A percentile compares a stretch with the other conserved stretches of the same genome.
phyloP scores from a whole-genome alignment of 2,797 vertebrate species.

The Erethizon dorsatum region DNA sequence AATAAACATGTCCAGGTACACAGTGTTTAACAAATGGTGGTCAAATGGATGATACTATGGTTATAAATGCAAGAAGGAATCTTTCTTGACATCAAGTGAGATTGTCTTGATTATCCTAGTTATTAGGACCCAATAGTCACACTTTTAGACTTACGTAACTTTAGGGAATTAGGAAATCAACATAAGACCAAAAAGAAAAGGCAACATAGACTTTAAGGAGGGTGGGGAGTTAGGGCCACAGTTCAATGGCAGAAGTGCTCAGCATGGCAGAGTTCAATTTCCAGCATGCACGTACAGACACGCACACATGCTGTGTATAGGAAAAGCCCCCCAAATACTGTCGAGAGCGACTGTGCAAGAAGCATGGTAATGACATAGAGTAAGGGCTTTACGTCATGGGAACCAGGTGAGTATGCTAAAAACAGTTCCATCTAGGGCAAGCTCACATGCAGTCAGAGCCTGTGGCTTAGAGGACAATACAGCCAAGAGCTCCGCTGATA shows the following conservation, averaged over 20 bases:
- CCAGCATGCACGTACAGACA: background rate
- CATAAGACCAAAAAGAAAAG: background rate
- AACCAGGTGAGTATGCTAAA: background rate
- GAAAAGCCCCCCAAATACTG: slow-evolving; percentile 26
- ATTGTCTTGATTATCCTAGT: slow-evolving; percentile 46
- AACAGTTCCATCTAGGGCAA: background rate
- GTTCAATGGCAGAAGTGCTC: background rate
- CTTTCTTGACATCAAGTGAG: slow-evolving; percentile 25
- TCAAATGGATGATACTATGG: background rate
- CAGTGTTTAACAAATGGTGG: slow-evolving; percentile 11
- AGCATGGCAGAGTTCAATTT: background rate
- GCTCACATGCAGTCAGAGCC: background rate
- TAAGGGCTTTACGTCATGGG: background rate
- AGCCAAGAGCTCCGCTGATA: background rate
- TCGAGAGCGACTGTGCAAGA: background rate
- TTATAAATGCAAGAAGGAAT: slow-evolving; percentile 25
- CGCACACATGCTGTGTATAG: background rate
- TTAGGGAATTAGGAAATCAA: slow-evolving; percentile 48
- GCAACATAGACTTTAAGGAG: slow-evolving; percentile 21
- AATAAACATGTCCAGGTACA: slow-evolving; percentile 27
- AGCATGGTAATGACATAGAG: background rate
- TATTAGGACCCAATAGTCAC: background rate
- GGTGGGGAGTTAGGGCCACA: background rate
- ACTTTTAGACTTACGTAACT: background rate
- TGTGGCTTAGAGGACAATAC: background rate